Percentiles rank a stretch among this genome's conserved stretches.
These are phyloP conservation scores for Guaruba guarouba DNA, from an alignment of 2,113 vertebrate genomes.

Conservation along the genomic window DNA sequence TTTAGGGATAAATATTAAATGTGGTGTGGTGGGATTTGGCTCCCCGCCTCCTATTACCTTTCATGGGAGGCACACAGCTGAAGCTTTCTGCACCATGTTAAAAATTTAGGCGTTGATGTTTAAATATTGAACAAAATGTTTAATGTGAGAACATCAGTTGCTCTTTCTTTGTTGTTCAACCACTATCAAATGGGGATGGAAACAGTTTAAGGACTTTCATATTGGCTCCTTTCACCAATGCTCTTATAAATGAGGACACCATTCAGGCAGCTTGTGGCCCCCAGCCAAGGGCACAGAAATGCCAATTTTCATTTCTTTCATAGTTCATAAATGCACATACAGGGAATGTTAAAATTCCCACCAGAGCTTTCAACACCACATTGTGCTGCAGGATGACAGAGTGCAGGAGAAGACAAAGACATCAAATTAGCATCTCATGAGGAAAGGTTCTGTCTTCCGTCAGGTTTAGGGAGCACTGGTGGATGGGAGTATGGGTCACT, in stretches of 20 bases:
- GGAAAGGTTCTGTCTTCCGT: background rate
- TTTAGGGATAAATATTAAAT: constrained; percentile 44
- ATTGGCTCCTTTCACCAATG: background rate
- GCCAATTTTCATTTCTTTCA: background rate
- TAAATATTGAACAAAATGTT: constrained; percentile 58
- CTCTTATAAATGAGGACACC: background rate
- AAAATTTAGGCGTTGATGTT: constrained; percentile 48
- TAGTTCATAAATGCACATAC: background rate
- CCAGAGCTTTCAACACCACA: background rate
- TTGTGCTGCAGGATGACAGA: background rate
- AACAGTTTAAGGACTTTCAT: background rate
- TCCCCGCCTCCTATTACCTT: background rate
- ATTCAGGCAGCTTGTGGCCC: background rate
- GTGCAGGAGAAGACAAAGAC: background rate
- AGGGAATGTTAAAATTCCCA: background rate
- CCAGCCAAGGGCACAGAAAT: background rate
- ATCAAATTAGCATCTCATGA: background rate
- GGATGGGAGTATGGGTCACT: background rate
- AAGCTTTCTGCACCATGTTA: background rate
- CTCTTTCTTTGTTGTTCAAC: background rate
- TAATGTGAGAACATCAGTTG: background rate
- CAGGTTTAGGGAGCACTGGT: background rate
- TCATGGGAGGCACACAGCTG: background rate
- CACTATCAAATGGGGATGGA: background rate
- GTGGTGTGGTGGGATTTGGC: background rate